Percentiles rank a stretch among this genome's conserved stretches.
These are phyloP conservation scores for Chionomys nivalis DNA, from an alignment of 2,113 vertebrate genomes.

Conservation along the genomic window DNA sequence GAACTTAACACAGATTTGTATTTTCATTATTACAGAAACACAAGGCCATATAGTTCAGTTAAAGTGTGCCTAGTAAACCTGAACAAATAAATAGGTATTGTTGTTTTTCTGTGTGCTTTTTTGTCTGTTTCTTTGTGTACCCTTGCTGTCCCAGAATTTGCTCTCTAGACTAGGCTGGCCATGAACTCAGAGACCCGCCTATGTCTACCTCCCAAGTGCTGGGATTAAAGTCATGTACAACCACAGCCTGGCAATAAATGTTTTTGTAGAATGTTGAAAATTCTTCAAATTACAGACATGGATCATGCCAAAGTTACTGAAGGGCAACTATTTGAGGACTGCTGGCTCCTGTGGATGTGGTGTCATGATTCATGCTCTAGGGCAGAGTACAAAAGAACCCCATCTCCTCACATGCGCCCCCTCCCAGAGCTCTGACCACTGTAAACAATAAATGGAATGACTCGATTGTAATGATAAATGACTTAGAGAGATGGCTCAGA, in stretches of 20 bases:
- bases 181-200: neutral
- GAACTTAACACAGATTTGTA: slow-evolving; percentile 42
- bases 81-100: neutral
- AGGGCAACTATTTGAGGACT: no score
- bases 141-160: neutral
- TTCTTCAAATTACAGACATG: neutral
- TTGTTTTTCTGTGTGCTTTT: neutral
- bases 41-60: slow-evolving; percentile 8
- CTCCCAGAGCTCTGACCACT: neutral
- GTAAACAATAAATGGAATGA: neutral
- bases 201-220: neutral
- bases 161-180: neutral
- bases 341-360: neutral
- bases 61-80: slow-evolving; percentile 1
- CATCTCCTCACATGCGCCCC: neutral
- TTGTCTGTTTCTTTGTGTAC: neutral
- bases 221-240: neutral
- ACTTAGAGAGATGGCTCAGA: no score
- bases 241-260: neutral
- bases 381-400: neutral
- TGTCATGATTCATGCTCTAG: neutral
- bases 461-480: neutral
- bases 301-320: neutral
- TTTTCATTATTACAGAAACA: slow-evolving; percentile 11
- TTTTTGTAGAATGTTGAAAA: neutral